A percentile compares a stretch with the other conserved stretches of the same genome.
Evolutionary conservation across 2,797 vertebrate genomes (phyloP).

Genomic region (Delichon dasypus): DNA sequence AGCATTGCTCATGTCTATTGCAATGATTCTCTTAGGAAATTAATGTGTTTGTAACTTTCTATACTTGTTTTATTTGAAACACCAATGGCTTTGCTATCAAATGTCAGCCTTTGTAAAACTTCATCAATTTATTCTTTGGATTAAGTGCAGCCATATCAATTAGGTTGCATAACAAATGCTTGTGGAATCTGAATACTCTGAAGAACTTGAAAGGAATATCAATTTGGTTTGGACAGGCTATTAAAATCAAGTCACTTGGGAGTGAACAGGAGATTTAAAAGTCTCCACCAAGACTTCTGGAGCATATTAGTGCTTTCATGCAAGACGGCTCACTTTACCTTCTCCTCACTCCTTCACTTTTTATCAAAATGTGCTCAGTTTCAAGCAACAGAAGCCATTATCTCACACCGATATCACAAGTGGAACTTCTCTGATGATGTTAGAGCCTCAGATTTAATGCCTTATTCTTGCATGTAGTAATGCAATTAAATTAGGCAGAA

Average conservation of each 20-base stretch:
- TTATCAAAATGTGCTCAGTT: neutral
- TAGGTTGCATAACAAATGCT: neutral
- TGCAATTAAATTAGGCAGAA: neutral
- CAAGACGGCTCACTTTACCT: neutral
- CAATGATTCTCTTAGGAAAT: neutral
- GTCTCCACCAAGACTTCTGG: neutral
- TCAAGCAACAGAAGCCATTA: neutral
- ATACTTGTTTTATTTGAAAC: neutral
- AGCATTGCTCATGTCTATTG: neutral
- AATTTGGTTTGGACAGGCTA: neutral
- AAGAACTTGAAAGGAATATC: neutral
- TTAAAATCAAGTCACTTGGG: slow-evolving; percentile 16
- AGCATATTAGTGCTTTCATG: neutral
- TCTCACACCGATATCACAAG: neutral
- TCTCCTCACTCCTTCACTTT: neutral
- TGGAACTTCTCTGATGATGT: neutral
- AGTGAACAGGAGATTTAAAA: neutral
- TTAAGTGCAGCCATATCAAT: slow-evolving; percentile 21
- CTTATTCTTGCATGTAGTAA: neutral
- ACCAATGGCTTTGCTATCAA: neutral
- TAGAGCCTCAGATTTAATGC: neutral
- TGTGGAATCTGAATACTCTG: neutral
- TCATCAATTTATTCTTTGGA: neutral
- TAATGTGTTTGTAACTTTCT: neutral
- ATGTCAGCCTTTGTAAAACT: neutral